These are phyloP conservation scores for Tetragnatha versicolor DNA, from an alignment of 1,140 invertebrate genomes.

Conservation along the genomic window DNA sequence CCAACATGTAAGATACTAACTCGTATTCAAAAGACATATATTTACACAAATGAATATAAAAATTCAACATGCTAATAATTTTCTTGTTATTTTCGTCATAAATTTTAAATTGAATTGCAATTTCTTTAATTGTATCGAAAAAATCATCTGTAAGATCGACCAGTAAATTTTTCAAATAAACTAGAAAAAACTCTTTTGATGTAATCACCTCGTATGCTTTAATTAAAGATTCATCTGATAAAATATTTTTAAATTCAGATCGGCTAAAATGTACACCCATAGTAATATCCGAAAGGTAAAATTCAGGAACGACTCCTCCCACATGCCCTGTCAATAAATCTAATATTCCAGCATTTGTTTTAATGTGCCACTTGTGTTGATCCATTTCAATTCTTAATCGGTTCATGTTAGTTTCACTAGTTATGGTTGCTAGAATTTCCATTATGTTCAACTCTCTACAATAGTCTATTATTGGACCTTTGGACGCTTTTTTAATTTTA, in stretches of 20 bases:
- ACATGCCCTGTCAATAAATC: slow-evolving; percentile 26
- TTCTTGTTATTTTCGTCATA: background rate
- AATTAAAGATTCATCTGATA: background rate
- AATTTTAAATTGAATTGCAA: background rate
- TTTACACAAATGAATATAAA: slow-evolving; percentile 28
- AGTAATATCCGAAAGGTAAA: slow-evolving; percentile 5
- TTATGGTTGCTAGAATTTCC: background rate
- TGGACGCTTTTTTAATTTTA: background rate
- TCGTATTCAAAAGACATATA: slow-evolving; percentile 28
- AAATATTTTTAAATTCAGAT: background rate
- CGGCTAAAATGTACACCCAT: background rate
- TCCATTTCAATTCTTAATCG: slow-evolving; percentile 6
- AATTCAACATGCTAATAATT: background rate
- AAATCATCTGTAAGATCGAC: background rate
- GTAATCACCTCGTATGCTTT: background rate
- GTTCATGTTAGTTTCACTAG: slow-evolving; percentile 9
- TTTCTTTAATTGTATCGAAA: slow-evolving; percentile 8
- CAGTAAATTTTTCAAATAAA: slow-evolving; percentile 20
- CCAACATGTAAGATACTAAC: background rate
- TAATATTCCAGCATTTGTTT: slow-evolving; percentile 8
- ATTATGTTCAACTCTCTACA: background rate
- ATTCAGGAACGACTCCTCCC: background rate
- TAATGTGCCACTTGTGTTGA: slow-evolving; percentile 10
- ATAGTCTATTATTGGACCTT: background rate
- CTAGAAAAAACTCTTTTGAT: background rate